A percentile compares a stretch with the other conserved stretches of the same genome.
Evolutionary conservation across 37 sponge, comb jelly and placozoan genomes (phyloP).

Genomic region (Theonella swinhoei): DNA sequence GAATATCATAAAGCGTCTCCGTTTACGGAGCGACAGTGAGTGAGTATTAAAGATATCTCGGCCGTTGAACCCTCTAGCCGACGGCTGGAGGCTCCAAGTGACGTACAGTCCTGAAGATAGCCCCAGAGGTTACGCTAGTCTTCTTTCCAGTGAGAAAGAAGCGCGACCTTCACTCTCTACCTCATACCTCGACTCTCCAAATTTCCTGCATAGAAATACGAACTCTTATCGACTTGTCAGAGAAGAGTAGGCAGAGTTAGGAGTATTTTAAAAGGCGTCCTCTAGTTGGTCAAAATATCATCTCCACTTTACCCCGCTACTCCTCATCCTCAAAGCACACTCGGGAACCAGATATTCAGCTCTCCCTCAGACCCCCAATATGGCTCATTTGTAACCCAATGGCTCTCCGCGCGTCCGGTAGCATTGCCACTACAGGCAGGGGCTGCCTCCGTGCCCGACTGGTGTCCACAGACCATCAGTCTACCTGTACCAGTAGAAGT

Average conservation of each 20-base stretch:
- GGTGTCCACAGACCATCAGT: background rate
- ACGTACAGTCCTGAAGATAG: background rate
- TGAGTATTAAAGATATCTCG: too few relatives aligned
- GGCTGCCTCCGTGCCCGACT: conserved; percentile 22
- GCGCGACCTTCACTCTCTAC: background rate
- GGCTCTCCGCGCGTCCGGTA: conserved; percentile 18
- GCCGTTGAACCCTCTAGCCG: background rate
- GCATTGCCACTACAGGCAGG: conserved; percentile 45
- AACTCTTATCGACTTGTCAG: too few relatives aligned
- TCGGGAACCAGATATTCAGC: background rate
- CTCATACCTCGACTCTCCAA: too few relatives aligned
- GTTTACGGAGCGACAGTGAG: background rate
- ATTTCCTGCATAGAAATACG: too few relatives aligned
- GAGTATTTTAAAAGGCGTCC: too few relatives aligned
- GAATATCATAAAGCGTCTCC: conserved; percentile 4
- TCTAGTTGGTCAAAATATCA: background rate
- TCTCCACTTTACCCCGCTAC: background rate
- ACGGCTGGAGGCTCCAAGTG: background rate
- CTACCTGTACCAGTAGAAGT: conserved; percentile 15
- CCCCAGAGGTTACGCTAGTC: background rate
- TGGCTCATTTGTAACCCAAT: conserved; percentile 44
- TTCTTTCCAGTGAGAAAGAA: background rate
- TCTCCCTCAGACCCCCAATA: conserved; percentile 12
- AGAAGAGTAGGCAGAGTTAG: too few relatives aligned
- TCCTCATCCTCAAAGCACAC: background rate